A percentile compares a stretch with the other conserved stretches of the same genome.
Evolutionary conservation across 2,888 invertebrate species (phyloP).

Genomic region (Xestia ashworthii): DNA sequence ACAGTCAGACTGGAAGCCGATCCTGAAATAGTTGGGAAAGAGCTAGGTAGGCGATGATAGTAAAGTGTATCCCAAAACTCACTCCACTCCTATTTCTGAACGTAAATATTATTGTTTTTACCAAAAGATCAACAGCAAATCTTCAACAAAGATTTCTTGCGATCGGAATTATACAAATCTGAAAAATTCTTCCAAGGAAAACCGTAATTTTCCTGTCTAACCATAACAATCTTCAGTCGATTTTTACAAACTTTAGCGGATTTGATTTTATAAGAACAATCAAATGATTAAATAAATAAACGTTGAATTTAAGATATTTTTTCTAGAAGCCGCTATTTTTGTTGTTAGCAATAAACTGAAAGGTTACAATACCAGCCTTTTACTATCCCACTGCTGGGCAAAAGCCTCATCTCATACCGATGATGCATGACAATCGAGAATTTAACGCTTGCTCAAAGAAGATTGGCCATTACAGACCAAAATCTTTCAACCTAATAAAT

Average conservation of each 20-base stretch:
- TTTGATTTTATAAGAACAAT: neutral
- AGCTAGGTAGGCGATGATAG: neutral
- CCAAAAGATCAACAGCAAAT: neutral
- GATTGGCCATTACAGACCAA: neutral
- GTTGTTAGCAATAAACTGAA: neutral
- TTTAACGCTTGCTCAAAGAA: neutral
- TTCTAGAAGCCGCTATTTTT: neutral
- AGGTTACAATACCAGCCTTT: neutral
- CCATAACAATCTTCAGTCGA: neutral
- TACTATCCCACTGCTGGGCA: neutral
- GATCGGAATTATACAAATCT: neutral
- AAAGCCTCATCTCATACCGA: neutral
- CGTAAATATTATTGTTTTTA: neutral
- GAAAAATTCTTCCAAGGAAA: constrained; percentile 26
- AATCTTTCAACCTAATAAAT: neutral
- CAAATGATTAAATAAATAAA: neutral
- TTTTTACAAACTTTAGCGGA: neutral
- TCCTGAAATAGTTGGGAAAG: neutral
- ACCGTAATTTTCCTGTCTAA: constrained; percentile 19
- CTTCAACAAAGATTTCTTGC: neutral
- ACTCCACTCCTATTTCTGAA: neutral
- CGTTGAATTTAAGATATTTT: neutral
- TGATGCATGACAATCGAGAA: neutral
- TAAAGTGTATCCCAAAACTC: neutral
- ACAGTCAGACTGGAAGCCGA: neutral